Evolutionary conservation across 1,140 invertebrate genomes (phyloP), one percentile per base, ranked within the genome.

Genomic region (Drosophila trapezifrons): DNA sequence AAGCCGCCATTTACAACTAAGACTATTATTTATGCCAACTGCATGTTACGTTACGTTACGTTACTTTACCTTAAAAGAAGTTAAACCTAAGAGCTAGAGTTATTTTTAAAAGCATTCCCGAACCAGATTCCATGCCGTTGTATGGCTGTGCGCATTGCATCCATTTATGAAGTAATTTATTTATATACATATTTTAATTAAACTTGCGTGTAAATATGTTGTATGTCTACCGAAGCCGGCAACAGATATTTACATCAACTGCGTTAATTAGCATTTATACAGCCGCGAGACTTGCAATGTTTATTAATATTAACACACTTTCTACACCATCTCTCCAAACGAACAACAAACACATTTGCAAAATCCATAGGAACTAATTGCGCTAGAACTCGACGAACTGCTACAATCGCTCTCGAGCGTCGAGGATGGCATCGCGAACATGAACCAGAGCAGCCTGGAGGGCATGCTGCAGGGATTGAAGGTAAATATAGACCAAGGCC

Each of bases 381-480:
- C 94, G 92, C 94, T 94, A 90, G 94, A 95, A 84, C 93, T 96
- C 81, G 94, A 94, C 82, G 93, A 93, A 90, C 93, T 96, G 72
- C 93, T 95, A 71, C 92, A 93, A 86, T 94, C 94, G 78, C 92
- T 96, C 32, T 93, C 93, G 70, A 93, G 93, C 73, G 93, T 95
- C 54, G 95, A 96, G 93, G 93, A 93, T 65, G 93, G 93, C 70
- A 93, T 96, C 69, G 93, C 93, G 27, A 93, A 94, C 81, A 93
- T 96, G 64, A 95, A 96, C n/a, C 93, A 93, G 56, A 94, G 95
- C 84, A 95, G 94, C 91, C 93, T 96, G 60, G 93, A 94, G 55
- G 93, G 94, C 38, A 96, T 96, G 95, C 93, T 95, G 49, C 92
- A 93, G 47, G 94, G 94, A 76, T 92, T 96, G 25, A 93, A 93